These are phyloP conservation scores for Peromyscus maniculatus DNA, from an alignment of 2,113 vertebrate genomes.

Conservation along the genomic window DNA sequence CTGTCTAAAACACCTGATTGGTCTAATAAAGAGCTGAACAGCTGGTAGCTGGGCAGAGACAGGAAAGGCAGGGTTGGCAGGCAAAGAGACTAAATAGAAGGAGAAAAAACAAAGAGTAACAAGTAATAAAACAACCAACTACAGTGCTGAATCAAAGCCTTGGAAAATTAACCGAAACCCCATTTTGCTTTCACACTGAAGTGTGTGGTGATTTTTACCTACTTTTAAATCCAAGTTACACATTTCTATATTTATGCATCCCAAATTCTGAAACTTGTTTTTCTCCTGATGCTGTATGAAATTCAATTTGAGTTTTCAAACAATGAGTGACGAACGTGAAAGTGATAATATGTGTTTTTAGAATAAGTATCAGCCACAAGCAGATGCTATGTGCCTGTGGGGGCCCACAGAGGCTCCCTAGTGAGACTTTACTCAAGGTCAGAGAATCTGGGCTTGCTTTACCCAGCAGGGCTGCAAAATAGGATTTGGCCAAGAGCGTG, in stretches of 20 bases:
- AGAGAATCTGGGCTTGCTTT: no score
- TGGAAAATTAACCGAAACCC: not conserved
- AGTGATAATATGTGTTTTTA: not conserved
- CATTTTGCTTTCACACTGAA: not conserved
- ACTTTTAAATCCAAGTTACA: conserved; percentile 42
- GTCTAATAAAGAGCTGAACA: no score
- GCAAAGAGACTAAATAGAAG: no score
- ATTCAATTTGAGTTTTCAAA: not conserved
- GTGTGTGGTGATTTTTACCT: not conserved
- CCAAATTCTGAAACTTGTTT: conserved; percentile 51
- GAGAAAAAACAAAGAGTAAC: no score
- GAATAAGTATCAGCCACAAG: not conserved
- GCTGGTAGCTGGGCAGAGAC: no score
- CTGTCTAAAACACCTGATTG: no score
- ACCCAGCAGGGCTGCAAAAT: no score
- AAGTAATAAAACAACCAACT: no score
- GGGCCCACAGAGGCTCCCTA: no score
- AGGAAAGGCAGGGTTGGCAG: no score
- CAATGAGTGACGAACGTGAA: conserved; percentile 21
- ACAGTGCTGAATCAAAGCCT: not conserved
- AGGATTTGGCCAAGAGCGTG: no score
- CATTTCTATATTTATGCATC: conserved; percentile 38
- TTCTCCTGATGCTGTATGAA: conserved; percentile 36
- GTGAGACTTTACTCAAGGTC: no score
- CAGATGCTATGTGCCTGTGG: not conserved